phyloP scores from a whole-genome alignment of 1,140 invertebrate genomes.

The Metopolophium dirhodum region DNA sequence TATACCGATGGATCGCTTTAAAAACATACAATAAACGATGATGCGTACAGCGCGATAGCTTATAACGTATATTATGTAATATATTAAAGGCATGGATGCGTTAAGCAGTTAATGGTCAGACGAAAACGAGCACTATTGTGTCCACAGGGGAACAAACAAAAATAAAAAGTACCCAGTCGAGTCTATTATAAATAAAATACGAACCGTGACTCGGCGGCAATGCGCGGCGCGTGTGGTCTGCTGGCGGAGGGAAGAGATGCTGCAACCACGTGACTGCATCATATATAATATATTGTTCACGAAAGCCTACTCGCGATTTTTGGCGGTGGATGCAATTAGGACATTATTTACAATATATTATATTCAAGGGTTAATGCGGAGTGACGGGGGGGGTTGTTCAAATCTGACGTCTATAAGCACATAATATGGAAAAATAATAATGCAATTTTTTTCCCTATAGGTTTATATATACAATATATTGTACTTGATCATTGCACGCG shows the following conservation, averaged over 20 bases:
- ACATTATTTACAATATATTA: background rate
- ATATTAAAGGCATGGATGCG: background rate
- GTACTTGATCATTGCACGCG: too few species aligned
- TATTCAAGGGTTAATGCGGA: background rate
- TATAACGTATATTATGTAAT: background rate
- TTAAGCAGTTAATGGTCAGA: conserved; percentile 14
- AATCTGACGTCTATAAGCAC: background rate
- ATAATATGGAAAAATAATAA: background rate
- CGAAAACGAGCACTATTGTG: background rate
- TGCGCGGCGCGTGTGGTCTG: background rate
- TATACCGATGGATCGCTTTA: background rate
- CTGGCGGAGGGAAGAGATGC: background rate
- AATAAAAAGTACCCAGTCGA: background rate
- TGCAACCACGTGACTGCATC: background rate
- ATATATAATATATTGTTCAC: background rate
- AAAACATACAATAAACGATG: background rate
- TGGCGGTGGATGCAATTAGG: background rate
- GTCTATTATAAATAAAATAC: conserved; percentile 14
- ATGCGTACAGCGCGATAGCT: background rate
- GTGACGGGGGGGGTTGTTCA: background rate
- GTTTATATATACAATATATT: too few species aligned
- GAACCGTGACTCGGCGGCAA: background rate
- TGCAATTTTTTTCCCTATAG: background rate
- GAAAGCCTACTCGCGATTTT: background rate
- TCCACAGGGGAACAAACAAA: background rate